phyloP scores from a whole-genome alignment of 30 jellyfish, hydroid and myxozoan genomes.

The Hydractinia symbiolongicarpus region DNA sequence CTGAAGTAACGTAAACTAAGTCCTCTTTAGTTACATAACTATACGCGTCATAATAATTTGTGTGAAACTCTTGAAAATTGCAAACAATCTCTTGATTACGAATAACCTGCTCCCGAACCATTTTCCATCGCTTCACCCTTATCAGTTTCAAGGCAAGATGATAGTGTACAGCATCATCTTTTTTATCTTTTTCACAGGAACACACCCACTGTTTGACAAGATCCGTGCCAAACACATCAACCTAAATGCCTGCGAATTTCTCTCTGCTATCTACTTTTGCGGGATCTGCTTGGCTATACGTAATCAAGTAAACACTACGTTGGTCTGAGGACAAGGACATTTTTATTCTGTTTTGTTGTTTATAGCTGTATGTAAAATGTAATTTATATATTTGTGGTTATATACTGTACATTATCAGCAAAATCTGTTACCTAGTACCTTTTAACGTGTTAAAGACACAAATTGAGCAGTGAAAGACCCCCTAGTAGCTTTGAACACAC shows the following conservation, averaged over 20 bases:
- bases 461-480: background rate
- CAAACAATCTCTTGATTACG: background rate
- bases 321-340: conserved; percentile 1
- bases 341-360: background rate
- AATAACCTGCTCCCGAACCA: background rate
- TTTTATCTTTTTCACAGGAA: conserved; percentile 4
- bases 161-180: background rate
- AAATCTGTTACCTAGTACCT: too few species aligned
- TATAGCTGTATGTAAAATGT: background rate
- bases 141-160: background rate
- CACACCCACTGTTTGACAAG: too few species aligned
- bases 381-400: background rate
- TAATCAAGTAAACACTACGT: background rate
- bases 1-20: too few species aligned
- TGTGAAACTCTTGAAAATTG: background rate
- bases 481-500: background rate
- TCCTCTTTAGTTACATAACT: too few species aligned
- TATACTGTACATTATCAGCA: too few species aligned
- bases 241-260: conserved; percentile 2
- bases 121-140: background rate
- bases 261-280: background rate
- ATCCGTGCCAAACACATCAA: background rate
- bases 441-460: background rate
- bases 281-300: background rate
- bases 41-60: conserved; percentile 7